phyloP scores from a whole-genome alignment of 2,797 vertebrate species.

The Halcyon leucocephala region DNA sequence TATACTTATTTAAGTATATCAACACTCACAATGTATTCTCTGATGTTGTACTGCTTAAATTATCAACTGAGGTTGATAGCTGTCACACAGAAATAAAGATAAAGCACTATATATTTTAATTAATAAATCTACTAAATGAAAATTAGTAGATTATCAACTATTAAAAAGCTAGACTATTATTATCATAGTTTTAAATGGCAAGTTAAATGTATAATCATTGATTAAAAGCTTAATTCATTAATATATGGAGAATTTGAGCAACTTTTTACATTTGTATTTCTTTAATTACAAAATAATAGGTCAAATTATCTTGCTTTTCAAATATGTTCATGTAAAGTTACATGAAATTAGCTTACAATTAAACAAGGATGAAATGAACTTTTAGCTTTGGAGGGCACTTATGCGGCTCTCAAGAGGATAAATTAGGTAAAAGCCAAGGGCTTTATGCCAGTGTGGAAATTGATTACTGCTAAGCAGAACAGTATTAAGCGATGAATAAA shows the following conservation, averaged over 20 bases:
- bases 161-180: conserved; percentile 34
- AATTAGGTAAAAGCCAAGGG: conserved; percentile 28
- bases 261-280: background rate
- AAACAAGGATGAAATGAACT: conserved; percentile 40
- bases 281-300: conserved; percentile 26
- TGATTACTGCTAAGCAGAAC: background rate
- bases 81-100: conserved; percentile 61
- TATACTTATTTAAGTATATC: background rate
- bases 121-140: conserved; percentile 57
- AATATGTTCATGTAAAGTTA: conserved; percentile 14
- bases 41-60: background rate
- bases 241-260: background rate
- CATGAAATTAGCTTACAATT: conserved; percentile 49
- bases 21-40: too few relatives aligned
- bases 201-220: conserved; percentile 34
- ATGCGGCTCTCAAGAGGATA: background rate
- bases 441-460: background rate
- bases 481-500: background rate
- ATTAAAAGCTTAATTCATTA: conserved; percentile 53
- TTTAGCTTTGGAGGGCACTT: background rate
- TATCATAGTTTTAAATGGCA: conserved; percentile 39
- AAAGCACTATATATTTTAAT: conserved; percentile 65
- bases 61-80: conserved; percentile 53
- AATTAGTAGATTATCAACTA: conserved; percentile 45
- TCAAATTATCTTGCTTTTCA: conserved; percentile 40